Evolutionary conservation across 2,113 vertebrate species (phyloP).

Genomic region (Istiophorus platypterus): DNA sequence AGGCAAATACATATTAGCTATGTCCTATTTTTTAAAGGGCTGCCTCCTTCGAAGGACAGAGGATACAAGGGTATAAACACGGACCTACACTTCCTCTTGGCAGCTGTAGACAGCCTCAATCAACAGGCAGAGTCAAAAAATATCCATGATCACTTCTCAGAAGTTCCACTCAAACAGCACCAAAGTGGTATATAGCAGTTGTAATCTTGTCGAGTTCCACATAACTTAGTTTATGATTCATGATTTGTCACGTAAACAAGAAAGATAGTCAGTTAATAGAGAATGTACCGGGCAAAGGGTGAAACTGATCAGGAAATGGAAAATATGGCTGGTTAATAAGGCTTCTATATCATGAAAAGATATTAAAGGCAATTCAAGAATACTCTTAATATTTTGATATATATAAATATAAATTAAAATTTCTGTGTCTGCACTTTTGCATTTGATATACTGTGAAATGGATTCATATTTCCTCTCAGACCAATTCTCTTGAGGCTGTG

Average conservation of each 20-base stretch:
- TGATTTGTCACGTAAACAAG: not conserved
- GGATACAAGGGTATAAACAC: not conserved
- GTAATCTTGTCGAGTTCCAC: not conserved
- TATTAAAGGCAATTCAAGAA: too few relatives aligned
- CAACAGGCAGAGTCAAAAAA: not conserved
- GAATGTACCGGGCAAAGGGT: not conserved
- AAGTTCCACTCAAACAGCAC: too few relatives aligned
- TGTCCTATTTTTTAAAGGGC: not conserved
- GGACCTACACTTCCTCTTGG: not conserved
- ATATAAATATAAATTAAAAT: too few relatives aligned
- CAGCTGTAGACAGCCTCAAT: not conserved
- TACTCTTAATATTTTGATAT: too few relatives aligned
- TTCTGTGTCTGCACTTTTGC: too few relatives aligned
- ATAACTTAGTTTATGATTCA: not conserved
- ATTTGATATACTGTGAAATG: too few relatives aligned
- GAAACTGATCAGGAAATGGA: not conserved
- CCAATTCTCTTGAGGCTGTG: conserved; percentile 88
- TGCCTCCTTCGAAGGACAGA: not conserved
- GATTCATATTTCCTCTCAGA: conserved; percentile 74
- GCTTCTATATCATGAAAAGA: too few relatives aligned
- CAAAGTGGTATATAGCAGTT: not conserved
- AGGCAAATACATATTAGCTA: not conserved
- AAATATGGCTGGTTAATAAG: too few relatives aligned
- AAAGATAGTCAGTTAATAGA: not conserved
- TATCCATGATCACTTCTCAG: not conserved